Evolutionary conservation across 2,797 vertebrate species (phyloP), one percentile per base, ranked within the genome.

Genomic region (Sparus aurata): DNA sequence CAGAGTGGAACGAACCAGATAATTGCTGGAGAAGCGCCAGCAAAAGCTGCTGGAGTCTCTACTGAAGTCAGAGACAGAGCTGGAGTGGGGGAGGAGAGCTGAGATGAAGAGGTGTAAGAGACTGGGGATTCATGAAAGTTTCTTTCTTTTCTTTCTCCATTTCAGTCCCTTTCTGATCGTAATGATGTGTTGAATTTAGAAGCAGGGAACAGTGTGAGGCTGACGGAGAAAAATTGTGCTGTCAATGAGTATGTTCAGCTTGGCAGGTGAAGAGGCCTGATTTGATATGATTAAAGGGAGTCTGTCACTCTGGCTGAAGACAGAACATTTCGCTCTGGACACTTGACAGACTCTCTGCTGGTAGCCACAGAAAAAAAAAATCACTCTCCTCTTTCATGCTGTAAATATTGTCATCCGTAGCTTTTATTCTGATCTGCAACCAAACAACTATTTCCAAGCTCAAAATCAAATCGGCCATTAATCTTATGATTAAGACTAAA

Each of bases 1-100:
- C 93, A 93, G 89, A 87, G 93, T 88, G 89, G 91, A 93, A 92
- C 89, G 91, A 77, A 92, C 75, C 89, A 87, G 85, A 92, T 92
- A 92, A 92, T 93, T 92, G 87, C 89, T 92, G 91, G 92, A 91
- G 82, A 79, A 8, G 80, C 76, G 88, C 91, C 91, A 93, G 85
- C 50, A 43, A 63, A 82, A 88, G 87, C 90, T 79, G 77, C 79
- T 46, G 79, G 83, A 88, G 88, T 87, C 80, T 81, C 75, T 70
- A 87, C 71, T 88, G 88, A 85, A 92, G 85, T 90, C 81, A 76
- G 82, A 79, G 73, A 75, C 63, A 68, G 80, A 90, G 54, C 16
- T 73, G 73, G 45, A 87, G 85, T 53, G 83, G 80, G 79, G 83
- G 84, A 88, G 85, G 80, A 82, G 78, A 82, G 30, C 25, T 34